These are phyloP conservation scores for Teleogryllus oceanicus DNA, from an alignment of 2,888 invertebrate species.

Conservation along the genomic window DNA sequence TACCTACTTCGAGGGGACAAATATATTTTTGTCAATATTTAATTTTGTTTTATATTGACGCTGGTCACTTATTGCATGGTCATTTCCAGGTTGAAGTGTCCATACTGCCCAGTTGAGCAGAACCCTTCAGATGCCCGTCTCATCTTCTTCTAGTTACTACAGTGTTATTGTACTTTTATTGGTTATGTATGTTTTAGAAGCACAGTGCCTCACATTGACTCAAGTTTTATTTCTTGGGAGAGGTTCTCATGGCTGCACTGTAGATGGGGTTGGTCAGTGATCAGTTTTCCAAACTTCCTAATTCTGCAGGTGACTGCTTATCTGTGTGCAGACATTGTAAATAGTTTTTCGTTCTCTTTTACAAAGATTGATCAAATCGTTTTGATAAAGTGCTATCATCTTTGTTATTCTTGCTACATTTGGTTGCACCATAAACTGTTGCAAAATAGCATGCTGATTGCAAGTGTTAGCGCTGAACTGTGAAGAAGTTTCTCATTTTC, in stretches of 20 bases:
- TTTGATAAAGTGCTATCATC: no score
- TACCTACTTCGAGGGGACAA: no score
- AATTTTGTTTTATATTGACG: no score
- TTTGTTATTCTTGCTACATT: not conserved
- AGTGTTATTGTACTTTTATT: not conserved
- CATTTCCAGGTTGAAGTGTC: constrained; percentile 87
- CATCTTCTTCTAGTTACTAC: constrained; percentile 76
- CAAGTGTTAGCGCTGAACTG: no score
- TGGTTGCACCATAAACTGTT: not conserved
- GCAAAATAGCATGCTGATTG: no score
- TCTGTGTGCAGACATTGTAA: not conserved
- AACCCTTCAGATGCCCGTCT: constrained; percentile 86
- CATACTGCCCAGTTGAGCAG: constrained; percentile 97
- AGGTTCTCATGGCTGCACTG: no score
- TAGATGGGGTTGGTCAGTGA: no score
- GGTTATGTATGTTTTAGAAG: constrained; percentile 8
- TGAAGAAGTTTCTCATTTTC: no score
- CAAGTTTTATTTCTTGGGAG: not conserved
- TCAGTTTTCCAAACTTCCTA: not conserved
- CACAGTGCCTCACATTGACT: not conserved
- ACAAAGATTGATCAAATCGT: constrained; percentile 6
- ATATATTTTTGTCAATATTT: no score
- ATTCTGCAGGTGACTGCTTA: not conserved
- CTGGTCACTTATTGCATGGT: no score
- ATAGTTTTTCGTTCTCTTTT: not conserved